Percentiles rank a stretch among this genome's conserved stretches.
Conservation (phyloP, 2,113 vertebrate species). For the Pachyramphus minor region DNA sequence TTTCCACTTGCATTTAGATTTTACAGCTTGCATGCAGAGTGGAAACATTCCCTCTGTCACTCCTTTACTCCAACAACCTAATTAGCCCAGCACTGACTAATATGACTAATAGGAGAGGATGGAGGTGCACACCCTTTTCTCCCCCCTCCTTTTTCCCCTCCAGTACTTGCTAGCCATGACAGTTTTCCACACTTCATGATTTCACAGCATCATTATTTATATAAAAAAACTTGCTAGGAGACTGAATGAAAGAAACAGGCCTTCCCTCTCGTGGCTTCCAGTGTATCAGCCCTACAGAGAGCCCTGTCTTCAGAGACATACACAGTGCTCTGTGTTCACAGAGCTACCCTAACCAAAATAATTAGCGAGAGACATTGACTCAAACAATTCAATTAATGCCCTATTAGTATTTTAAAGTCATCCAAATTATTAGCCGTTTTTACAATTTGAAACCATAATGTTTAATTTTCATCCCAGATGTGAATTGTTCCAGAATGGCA, state of each 20-base stretch:
- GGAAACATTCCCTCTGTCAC: not conserved
- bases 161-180: not conserved
- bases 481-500: not conserved
- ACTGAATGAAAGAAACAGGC: not conserved
- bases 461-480: constrained; percentile 2
- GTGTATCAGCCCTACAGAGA: not conserved
- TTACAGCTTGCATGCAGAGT: not conserved
- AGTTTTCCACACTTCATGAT: not conserved
- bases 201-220: not conserved
- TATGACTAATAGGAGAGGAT: not conserved
- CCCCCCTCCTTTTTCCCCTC: not conserved
- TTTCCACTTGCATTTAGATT: not conserved
- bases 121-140: not conserved
- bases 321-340: not conserved
- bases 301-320: not conserved
- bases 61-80: not conserved
- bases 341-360: not conserved
- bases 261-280: not conserved
- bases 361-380: not conserved
- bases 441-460: not conserved
- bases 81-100: not conserved
- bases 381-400: constrained; percentile 28
- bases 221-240: not conserved
- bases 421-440: not conserved
- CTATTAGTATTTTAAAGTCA: not conserved